phyloP scores from a whole-genome alignment of 1,140 invertebrate genomes.

The Nymphalis io region DNA sequence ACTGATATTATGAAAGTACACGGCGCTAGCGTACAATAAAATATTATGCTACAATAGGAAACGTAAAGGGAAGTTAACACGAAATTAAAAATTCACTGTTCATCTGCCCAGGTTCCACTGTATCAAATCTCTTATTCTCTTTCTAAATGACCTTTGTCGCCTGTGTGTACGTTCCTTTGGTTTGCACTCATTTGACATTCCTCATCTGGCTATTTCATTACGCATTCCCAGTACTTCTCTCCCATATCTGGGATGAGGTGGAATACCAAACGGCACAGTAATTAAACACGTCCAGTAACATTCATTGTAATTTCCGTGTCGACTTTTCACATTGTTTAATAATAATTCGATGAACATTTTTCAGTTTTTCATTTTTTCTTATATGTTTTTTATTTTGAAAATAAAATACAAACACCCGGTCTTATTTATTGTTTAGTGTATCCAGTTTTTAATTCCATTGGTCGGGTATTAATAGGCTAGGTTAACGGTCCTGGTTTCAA shows the following conservation, averaged over 20 bases:
- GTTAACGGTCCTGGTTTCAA: too few relatives aligned
- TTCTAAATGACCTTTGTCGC: neutral
- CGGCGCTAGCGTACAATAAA: too few relatives aligned
- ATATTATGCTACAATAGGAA: too few relatives aligned
- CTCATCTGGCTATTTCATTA: neutral
- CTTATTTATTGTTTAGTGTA: too few relatives aligned
- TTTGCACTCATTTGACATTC: neutral
- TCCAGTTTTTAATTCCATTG: too few relatives aligned
- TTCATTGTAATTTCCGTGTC: neutral
- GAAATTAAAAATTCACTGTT: neutral
- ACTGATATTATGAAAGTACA: too few relatives aligned
- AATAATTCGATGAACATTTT: neutral
- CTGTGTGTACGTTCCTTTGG: neutral
- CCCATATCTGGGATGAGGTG: neutral
- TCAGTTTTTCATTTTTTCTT: too few relatives aligned
- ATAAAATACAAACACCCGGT: too few relatives aligned
- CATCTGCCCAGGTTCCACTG: neutral
- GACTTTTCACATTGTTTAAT: neutral
- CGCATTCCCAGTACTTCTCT: neutral
- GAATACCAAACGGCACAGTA: slow-evolving; percentile 3
- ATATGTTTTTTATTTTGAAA: too few relatives aligned
- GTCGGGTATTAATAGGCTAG: too few relatives aligned
- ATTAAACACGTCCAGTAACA: neutral
- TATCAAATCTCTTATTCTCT: neutral
- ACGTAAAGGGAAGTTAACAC: neutral